Conservation (phyloP, 2,113 vertebrate genomes). For the Henicopernis longicauda region DNA sequence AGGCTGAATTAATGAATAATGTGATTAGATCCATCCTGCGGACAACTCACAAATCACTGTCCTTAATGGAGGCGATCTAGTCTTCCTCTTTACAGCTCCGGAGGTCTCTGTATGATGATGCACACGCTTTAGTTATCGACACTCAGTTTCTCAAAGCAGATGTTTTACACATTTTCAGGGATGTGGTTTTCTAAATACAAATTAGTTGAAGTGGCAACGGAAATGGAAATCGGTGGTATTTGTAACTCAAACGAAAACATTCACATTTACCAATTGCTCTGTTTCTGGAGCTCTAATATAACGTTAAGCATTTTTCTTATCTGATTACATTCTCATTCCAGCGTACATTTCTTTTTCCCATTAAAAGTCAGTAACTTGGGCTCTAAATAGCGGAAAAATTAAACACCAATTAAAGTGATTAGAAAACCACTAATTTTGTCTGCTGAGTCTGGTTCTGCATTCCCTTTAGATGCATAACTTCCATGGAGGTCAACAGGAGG, state of each 20-base stretch:
- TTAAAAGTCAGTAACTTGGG: neutral
- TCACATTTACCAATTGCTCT: conserved; percentile 8
- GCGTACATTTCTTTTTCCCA: neutral
- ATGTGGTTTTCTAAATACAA: conserved; percentile 25
- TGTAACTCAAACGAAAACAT: conserved; percentile 38
- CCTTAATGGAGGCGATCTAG: neutral
- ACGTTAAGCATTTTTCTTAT: neutral
- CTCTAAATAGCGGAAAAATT: conserved; percentile 39
- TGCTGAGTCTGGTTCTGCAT: conserved; percentile 66
- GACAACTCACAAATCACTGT: neutral
- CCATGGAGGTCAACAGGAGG: conserved; percentile 40
- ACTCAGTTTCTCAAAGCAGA: neutral
- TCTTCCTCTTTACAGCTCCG: rapidly evolving
- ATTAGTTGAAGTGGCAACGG: conserved; percentile 15
- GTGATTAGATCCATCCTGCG: neutral
- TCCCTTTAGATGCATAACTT: neutral
- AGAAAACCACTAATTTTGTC: conserved; percentile 59
- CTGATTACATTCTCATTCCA: conserved; percentile 11
- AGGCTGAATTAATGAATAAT: neutral
- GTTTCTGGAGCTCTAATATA: neutral
- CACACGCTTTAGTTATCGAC: neutral
- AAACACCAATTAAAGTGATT: conserved; percentile 53
- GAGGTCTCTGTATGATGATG: neutral
- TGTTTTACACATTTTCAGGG: conserved; percentile 11
- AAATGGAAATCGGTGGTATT: conserved; percentile 5